Percentiles rank a stretch among this genome's conserved stretches.
Evolutionary conservation across 2,888 invertebrate species (phyloP).

Genomic region (Platycnemis pennipes): DNA sequence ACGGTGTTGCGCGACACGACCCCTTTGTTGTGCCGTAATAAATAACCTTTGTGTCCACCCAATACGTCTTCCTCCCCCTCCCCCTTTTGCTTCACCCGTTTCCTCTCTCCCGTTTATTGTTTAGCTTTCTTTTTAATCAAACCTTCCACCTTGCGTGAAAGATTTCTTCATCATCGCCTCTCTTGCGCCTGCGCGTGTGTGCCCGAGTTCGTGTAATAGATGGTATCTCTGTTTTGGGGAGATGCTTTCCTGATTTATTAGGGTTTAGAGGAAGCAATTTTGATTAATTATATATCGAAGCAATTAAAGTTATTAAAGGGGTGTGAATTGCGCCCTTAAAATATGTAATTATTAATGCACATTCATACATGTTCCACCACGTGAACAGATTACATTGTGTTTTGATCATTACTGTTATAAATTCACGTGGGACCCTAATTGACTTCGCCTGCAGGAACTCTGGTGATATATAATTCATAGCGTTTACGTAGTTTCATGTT

Average conservation of each 20-base stretch:
- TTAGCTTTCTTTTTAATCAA: not conserved
- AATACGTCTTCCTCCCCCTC: not conserved
- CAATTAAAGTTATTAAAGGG: not conserved
- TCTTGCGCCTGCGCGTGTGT: no score
- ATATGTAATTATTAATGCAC: not conserved
- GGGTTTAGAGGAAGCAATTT: not conserved
- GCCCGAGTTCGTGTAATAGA: not conserved
- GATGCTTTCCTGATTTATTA: not conserved
- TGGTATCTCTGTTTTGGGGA: not conserved
- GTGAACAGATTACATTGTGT: not conserved
- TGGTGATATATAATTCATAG: not conserved
- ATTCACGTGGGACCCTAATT: not conserved
- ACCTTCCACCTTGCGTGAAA: not conserved
- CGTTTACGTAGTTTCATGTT: not conserved
- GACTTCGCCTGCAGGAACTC: not conserved
- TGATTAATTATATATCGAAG: not conserved
- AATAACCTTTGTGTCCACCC: not conserved
- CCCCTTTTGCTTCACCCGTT: not conserved
- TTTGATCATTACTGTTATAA: not conserved
- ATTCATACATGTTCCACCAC: not conserved
- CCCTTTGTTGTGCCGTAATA: not conserved
- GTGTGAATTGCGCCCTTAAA: not conserved
- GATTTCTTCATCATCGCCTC: not conserved
- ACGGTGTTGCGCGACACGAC: constrained; percentile 15
- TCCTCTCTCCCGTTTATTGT: not conserved